Percentiles rank a stretch among this genome's conserved stretches.
phyloP scores from a whole-genome alignment of 2,797 vertebrate species.

The Ibycter americanus region DNA sequence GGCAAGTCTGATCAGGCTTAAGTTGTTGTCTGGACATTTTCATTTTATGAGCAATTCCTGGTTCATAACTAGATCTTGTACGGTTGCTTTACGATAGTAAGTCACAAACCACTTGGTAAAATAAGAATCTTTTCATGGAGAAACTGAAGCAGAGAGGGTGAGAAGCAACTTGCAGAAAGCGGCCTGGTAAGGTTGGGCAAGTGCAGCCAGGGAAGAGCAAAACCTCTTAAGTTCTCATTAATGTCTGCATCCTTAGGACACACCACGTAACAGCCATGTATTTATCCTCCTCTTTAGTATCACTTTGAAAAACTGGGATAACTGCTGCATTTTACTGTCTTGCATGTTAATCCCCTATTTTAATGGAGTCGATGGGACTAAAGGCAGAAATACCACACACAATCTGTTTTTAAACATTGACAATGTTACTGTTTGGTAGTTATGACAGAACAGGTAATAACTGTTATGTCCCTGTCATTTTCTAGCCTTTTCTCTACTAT shows the following conservation, averaged over 20 bases:
- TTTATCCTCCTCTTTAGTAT: neutral
- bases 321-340: neutral
- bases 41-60: neutral
- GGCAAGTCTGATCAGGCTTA: neutral
- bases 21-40: neutral
- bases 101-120: neutral
- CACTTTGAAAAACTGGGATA: neutral
- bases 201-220: neutral
- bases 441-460: rapidly evolving
- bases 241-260: neutral
- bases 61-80: neutral
- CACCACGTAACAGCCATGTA: neutral
- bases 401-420: rapidly evolving
- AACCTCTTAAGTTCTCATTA: neutral
- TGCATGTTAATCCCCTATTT: neutral
- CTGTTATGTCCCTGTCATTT: neutral
- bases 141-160: neutral
- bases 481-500: neutral
- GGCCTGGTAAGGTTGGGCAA: neutral
- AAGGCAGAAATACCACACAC: neutral
- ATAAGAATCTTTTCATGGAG: neutral
- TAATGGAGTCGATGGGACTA: neutral
- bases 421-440: neutral
- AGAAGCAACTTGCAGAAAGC: neutral
- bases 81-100: neutral